Percentiles rank a stretch among this genome's conserved stretches.
Conservation (phyloP, 2,797 vertebrate species). For the Anguilla marmorata region DNA sequence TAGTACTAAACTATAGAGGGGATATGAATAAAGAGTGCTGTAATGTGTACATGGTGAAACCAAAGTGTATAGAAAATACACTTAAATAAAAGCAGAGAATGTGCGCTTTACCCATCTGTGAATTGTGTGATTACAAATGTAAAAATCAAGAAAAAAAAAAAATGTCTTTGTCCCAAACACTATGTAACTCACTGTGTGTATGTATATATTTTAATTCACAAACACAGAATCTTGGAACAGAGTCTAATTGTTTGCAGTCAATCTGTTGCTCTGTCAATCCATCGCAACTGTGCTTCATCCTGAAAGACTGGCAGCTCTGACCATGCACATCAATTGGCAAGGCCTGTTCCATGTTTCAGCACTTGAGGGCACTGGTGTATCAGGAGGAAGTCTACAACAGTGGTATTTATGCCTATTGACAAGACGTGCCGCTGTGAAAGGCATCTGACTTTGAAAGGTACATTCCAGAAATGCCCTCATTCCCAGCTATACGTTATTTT, state of each 20-base stretch:
- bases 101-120: too few species aligned
- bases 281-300: conserved; percentile 2
- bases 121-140: too few species aligned
- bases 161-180: too few species aligned
- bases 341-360: conserved; percentile 37
- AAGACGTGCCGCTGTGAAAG: conserved; percentile 19
- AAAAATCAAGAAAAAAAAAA: too few species aligned
- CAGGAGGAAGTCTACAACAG: conserved; percentile 34
- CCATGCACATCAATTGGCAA: not conserved
- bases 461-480: not conserved
- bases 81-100: too few species aligned
- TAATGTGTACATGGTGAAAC: too few species aligned
- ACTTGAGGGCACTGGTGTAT: conserved; percentile 59
- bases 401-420: not conserved
- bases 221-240: conserved; percentile 1
- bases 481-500: conserved; percentile 13
- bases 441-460: conserved; percentile 11
- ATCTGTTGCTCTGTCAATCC: not conserved
- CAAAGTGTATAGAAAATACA: too few species aligned
- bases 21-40: too few species aligned
- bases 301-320: not conserved
- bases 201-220: conserved; percentile 10
- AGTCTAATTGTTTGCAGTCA: conserved; percentile 3
- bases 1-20: too few species aligned
- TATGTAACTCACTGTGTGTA: too few species aligned